Percentiles rank a stretch among this genome's conserved stretches.
These are phyloP conservation scores for Parthenolecanium corni DNA, from an alignment of 2,888 invertebrate genomes.

Conservation along the genomic window DNA sequence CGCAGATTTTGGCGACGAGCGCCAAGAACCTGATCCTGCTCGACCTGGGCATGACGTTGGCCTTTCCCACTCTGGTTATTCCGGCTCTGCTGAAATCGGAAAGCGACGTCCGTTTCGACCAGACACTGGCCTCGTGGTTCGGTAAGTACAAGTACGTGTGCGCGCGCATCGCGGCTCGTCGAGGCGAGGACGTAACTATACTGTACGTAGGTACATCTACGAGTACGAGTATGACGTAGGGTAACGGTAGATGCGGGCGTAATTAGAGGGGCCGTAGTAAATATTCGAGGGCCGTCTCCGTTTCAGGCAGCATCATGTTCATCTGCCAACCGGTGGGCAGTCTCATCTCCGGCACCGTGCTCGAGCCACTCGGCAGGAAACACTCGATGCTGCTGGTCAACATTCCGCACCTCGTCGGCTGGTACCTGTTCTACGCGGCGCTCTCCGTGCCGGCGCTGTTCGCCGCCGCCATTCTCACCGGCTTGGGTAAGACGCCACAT, in stretches of 20 bases:
- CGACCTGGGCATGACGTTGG: conserved; percentile 48
- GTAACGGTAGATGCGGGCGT: no score
- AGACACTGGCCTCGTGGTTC: conserved; percentile 49
- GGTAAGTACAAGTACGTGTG: conserved; percentile 38
- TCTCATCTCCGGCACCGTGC: conserved; percentile 45
- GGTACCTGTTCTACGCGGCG: conserved; percentile 46
- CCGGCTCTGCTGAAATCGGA: conserved; percentile 43
- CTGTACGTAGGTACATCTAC: no score
- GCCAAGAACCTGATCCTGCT: conserved; percentile 46
- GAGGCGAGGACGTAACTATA: no score
- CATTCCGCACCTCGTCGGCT: conserved; percentile 47
- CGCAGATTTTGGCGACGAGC: conserved; percentile 45
- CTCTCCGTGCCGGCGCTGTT: conserved; percentile 43
- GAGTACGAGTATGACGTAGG: no score
- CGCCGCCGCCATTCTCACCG: conserved; percentile 44
- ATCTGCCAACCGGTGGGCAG: conserved; percentile 49
- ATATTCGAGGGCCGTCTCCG: no score
- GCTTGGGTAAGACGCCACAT: conserved; percentile 40
- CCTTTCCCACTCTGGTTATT: conserved; percentile 48
- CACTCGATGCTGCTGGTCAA: conserved; percentile 47
- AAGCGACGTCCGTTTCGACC: conserved; percentile 43
- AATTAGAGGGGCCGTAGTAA: no score
- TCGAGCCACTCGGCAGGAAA: conserved; percentile 47
- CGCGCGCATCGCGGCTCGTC: no score
- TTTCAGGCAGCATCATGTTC: conserved; percentile 45